Percentiles rank a stretch among this genome's conserved stretches.
Conservation (phyloP, 2,113 vertebrate genomes). For the Leucosticte australis region DNA sequence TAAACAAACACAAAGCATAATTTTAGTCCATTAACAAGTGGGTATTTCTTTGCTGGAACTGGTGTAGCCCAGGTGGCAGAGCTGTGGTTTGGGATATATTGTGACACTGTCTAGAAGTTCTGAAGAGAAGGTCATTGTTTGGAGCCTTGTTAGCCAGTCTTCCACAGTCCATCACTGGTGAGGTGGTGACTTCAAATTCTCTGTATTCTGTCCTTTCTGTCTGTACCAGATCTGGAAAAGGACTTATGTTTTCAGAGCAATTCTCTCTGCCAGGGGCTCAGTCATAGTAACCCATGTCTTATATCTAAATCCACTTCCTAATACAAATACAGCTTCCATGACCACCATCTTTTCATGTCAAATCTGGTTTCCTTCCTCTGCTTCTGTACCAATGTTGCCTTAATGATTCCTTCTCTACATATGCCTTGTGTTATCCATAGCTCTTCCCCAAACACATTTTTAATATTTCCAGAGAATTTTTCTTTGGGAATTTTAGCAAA, state of each 20-base stretch:
- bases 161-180: background rate
- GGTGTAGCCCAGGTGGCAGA: background rate
- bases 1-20: background rate
- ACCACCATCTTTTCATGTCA: background rate
- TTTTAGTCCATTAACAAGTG: background rate
- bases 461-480: background rate
- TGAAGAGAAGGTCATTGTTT: background rate
- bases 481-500: background rate
- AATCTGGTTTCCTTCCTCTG: background rate
- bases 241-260: background rate
- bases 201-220: background rate
- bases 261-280: background rate
- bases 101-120: background rate
- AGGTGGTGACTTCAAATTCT: background rate
- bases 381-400: background rate
- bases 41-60: background rate
- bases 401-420: background rate
- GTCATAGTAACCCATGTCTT: background rate
- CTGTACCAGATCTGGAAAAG: background rate
- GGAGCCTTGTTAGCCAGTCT: background rate
- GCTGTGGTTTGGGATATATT: background rate
- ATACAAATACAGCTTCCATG: background rate
- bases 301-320: background rate
- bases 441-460: background rate
- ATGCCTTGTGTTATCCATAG: background rate